Evolutionary conservation across 2,888 invertebrate species (phyloP).

Genomic region (Micoletzkya japonica): DNA sequence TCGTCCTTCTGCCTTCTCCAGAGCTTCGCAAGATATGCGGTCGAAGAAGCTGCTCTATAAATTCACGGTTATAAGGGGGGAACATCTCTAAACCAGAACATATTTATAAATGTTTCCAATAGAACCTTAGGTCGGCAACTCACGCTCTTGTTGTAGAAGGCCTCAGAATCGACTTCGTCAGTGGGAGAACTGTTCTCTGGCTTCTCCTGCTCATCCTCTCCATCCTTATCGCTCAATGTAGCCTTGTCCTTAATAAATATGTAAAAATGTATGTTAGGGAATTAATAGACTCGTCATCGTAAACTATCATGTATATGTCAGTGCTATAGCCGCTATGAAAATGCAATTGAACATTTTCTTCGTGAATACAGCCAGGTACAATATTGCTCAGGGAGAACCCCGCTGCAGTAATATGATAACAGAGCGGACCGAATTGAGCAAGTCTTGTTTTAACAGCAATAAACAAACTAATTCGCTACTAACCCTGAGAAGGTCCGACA

Average conservation of each 20-base stretch:
- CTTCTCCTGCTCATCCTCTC: slow-evolving; percentile 35
- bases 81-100: background rate
- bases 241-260: slow-evolving; percentile 34
- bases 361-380: slow-evolving; percentile 4
- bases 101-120: background rate
- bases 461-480: too few species aligned
- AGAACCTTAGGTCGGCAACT: background rate
- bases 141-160: slow-evolving; percentile 82
- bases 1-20: slow-evolving; percentile 60
- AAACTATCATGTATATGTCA: too few species aligned
- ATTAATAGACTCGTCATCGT: too few species aligned
- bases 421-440: slow-evolving; percentile 24
- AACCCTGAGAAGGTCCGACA: slow-evolving; percentile 42
- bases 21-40: slow-evolving; percentile 94
- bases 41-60: slow-evolving; percentile 91
- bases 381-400: slow-evolving; percentile 29
- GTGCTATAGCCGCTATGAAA: background rate
- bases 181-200: slow-evolving; percentile 11
- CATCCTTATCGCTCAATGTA: slow-evolving; percentile 30
- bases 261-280: background rate
- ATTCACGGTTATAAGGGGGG: too few species aligned
- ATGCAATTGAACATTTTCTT: background rate
- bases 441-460: background rate
- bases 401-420: slow-evolving; percentile 9
- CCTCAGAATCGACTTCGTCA: slow-evolving; percentile 55